phyloP scores from a whole-genome alignment of 1,140 invertebrate species.

The Platyscapa corneri region DNA sequence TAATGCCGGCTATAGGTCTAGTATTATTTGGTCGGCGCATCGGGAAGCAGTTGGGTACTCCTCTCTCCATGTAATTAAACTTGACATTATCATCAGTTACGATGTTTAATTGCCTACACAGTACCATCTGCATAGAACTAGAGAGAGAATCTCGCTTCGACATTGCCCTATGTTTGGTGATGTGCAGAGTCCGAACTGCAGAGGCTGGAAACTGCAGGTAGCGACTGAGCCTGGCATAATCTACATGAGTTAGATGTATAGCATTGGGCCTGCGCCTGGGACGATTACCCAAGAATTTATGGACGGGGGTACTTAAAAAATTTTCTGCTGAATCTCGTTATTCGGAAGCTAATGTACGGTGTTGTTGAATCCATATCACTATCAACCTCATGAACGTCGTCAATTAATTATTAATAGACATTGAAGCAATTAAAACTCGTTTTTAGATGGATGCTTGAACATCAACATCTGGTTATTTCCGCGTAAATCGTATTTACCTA shows the following conservation, averaged over 20 bases:
- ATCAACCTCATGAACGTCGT: neutral
- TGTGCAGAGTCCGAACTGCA: neutral
- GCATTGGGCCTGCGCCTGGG: neutral
- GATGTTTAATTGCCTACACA: conserved; percentile 48
- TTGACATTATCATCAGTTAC: conserved; percentile 49
- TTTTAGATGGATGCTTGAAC: neutral
- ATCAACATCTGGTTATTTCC: no score
- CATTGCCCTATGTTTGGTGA: neutral
- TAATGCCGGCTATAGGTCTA: conserved; percentile 42
- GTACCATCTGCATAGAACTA: conserved; percentile 44
- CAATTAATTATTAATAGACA: neutral
- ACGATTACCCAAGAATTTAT: conserved; percentile 43
- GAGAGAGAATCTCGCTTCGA: conserved; percentile 29
- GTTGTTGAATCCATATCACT: neutral
- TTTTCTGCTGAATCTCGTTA: neutral
- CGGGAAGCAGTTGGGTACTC: neutral
- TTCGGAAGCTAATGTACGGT: neutral
- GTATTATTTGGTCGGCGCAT: conserved; percentile 37
- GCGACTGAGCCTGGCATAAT: conserved; percentile 1
- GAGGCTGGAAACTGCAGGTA: neutral
- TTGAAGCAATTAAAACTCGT: neutral
- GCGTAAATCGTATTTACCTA: no score
- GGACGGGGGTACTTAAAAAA: neutral
- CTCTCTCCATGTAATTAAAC: conserved; percentile 45
- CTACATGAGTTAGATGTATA: neutral